Conservation (phyloP, 2,888 invertebrate genomes). For the Miltochrista miniata region DNA sequence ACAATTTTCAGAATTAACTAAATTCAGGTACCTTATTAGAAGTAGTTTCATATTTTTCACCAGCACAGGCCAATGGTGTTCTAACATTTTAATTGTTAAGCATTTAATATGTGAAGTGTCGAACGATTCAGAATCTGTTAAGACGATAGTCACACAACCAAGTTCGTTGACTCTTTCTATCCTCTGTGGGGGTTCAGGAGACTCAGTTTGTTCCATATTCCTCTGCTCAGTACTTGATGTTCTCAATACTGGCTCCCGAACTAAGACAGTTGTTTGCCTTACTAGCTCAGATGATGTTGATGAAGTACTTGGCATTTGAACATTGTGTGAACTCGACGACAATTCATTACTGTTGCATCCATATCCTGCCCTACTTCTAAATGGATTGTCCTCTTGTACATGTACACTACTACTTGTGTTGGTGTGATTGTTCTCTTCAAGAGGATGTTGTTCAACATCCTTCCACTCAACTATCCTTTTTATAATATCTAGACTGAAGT, state of each 20-base stretch:
- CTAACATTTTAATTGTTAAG: conserved; percentile 92
- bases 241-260: conserved; percentile 72
- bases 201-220: conserved; percentile 56
- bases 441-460: conserved; percentile 90
- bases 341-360: conserved; percentile 48
- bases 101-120: conserved; percentile 95
- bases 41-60: conserved; percentile 87
- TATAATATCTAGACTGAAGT: conserved; percentile 92
- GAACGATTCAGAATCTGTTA: conserved; percentile 91
- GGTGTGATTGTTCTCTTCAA: conserved; percentile 86
- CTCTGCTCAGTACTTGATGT: conserved; percentile 53
- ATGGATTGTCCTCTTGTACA: conserved; percentile 76
- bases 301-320: conserved; percentile 68
- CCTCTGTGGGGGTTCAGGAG: conserved; percentile 64
- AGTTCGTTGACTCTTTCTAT: conserved; percentile 74
- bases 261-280: conserved; percentile 56
- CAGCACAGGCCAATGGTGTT: conserved; percentile 92
- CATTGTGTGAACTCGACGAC: conserved; percentile 63
- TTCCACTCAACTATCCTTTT: conserved; percentile 95
- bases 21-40: conserved; percentile 82
- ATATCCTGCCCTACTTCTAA: conserved; percentile 67
- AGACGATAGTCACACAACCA: conserved; percentile 84
- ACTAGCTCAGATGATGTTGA: conserved; percentile 63
- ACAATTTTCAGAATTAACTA: conserved; percentile 86
- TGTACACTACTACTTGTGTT: conserved; percentile 61